These are phyloP conservation scores for Myanophis thanlyinensis DNA, from an alignment of 2,113 vertebrate genomes.

Conservation along the genomic window DNA sequence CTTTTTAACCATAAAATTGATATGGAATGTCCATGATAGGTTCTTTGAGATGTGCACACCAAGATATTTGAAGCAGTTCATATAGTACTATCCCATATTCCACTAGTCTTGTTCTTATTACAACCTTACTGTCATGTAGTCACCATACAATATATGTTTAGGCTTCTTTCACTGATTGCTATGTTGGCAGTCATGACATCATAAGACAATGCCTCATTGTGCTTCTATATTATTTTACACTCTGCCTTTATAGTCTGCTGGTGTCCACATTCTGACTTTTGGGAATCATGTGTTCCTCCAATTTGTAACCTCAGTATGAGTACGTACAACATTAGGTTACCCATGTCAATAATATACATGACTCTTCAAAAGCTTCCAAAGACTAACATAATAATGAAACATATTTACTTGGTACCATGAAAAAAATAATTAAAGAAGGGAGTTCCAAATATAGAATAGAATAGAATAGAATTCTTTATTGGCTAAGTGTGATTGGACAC, in stretches of 20 bases:
- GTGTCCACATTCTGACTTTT: not conserved
- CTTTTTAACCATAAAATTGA: no score
- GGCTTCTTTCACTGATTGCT: not conserved
- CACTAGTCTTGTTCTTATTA: not conserved
- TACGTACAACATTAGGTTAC: not conserved
- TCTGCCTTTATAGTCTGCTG: not conserved
- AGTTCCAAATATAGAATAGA: not conserved
- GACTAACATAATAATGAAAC: not conserved
- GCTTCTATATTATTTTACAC: not conserved
- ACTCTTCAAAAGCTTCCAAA: not conserved
- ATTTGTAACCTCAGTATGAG: not conserved
- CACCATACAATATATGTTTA: not conserved
- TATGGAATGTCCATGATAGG: no score
- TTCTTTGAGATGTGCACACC: no score
- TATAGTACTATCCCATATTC: not conserved
- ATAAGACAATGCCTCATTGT: not conserved
- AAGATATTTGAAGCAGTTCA: no score
- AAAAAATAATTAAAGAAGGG: not conserved
- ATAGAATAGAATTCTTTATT: no score
- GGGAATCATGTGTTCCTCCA: not conserved
- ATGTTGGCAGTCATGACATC: not conserved
- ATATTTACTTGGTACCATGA: not conserved
- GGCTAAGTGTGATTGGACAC: no score
- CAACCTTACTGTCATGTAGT: not conserved
- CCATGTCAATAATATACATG: not conserved